phyloP scores from a whole-genome alignment of 2,797 vertebrate species.

The Podarcis lilfordi region DNA sequence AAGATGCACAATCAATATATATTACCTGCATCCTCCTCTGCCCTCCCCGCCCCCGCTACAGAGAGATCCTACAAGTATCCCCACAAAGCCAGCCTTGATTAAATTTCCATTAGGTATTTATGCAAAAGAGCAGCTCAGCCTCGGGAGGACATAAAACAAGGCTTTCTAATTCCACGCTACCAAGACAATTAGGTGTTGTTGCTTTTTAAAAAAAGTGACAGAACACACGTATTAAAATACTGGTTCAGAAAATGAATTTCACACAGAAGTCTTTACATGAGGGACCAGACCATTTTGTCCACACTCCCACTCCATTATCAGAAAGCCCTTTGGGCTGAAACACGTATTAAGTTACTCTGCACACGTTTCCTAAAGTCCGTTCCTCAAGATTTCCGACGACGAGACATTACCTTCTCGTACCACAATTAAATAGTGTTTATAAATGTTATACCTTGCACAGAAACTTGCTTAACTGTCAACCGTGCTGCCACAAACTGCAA shows the following conservation, averaged over 20 bases:
- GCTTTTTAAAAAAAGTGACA: slow-evolving; percentile 16
- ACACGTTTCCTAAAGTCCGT: background rate
- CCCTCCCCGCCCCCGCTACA: background rate
- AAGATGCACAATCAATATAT: background rate
- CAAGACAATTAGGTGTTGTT: background rate
- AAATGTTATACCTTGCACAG: background rate
- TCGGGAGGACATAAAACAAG: slow-evolving; percentile 2
- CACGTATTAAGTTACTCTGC: background rate
- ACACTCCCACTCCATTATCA: background rate
- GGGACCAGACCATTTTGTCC: background rate
- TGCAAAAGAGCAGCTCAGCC: background rate
- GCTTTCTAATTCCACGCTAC: background rate
- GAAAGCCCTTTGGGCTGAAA: background rate
- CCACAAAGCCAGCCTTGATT: background rate
- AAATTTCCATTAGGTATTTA: background rate
- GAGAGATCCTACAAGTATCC: slow-evolving; percentile 4
- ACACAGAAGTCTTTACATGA: background rate
- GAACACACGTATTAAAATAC: background rate
- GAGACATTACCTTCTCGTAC: background rate
- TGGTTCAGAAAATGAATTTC: slow-evolving; percentile 3
- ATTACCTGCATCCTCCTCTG: background rate
- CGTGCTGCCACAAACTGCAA: background rate
- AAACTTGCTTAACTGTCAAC: background rate
- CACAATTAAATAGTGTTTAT: background rate
- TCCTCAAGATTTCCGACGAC: background rate